These are phyloP conservation scores for Nibea albiflora DNA, from an alignment of 2,113 vertebrate species.

Conservation along the genomic window DNA sequence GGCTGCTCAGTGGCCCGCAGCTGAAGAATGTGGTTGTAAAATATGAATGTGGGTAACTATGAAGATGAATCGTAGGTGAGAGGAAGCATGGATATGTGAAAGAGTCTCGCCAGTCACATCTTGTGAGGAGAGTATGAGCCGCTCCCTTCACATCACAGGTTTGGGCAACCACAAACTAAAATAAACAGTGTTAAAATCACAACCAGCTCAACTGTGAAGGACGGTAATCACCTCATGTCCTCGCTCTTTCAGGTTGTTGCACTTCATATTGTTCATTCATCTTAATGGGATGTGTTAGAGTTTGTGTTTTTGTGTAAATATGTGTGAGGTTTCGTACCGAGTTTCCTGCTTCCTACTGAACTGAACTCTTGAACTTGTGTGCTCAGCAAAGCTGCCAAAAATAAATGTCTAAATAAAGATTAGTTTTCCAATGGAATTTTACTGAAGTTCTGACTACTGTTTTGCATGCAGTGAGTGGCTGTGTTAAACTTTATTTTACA, in stretches of 20 bases:
- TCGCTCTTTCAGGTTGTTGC: background rate
- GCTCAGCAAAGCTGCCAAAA: background rate
- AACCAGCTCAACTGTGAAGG: background rate
- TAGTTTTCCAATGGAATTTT: background rate
- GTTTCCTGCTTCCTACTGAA: background rate
- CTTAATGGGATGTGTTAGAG: background rate
- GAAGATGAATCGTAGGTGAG: background rate
- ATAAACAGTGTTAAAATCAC: background rate
- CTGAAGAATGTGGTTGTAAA: background rate
- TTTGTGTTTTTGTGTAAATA: background rate
- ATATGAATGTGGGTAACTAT: background rate
- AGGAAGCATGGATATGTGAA: background rate
- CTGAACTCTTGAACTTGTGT: constrained; percentile 29
- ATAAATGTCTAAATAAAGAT: background rate
- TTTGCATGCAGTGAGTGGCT: background rate
- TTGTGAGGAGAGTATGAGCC: background rate
- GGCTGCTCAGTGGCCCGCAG: background rate
- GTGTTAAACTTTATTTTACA: background rate
- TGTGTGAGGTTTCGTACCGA: background rate
- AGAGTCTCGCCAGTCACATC: background rate
- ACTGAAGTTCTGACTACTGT: background rate
- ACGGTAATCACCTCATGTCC: background rate
- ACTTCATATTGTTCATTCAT: background rate
- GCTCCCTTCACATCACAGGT: constrained; percentile 15
- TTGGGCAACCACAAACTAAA: background rate